These are phyloP conservation scores for Thysanoteuthis rhombus DNA, from an alignment of 2,888 invertebrate genomes.

Conservation along the genomic window DNA sequence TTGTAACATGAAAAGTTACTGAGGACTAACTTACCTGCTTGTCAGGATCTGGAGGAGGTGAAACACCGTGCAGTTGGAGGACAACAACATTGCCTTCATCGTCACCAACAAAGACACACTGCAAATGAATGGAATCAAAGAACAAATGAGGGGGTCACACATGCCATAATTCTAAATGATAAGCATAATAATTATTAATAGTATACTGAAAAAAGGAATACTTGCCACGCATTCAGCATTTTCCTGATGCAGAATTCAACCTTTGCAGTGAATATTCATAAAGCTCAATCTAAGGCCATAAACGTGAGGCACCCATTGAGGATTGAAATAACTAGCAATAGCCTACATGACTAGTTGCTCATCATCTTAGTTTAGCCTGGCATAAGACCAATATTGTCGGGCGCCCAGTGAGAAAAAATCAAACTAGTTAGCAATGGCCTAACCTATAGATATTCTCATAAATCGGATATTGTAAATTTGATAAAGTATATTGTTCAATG, in stretches of 20 bases:
- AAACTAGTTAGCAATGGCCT: not conserved
- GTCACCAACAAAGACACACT: constrained; percentile 67
- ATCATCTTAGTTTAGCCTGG: not conserved
- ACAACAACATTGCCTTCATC: constrained; percentile 65
- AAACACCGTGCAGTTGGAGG: constrained; percentile 61
- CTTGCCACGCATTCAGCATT: not conserved
- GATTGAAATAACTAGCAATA: too few relatives aligned
- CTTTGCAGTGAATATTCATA: not conserved
- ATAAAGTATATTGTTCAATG: too few relatives aligned
- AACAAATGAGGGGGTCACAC: not conserved
- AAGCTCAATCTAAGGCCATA: not conserved
- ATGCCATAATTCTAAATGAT: not conserved
- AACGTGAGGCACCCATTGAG: not conserved
- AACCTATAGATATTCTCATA: not conserved
- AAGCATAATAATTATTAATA: not conserved
- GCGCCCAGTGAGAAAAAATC: too few relatives aligned
- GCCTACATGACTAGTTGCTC: too few relatives aligned
- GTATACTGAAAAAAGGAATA: not conserved
- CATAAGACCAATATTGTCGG: too few relatives aligned
- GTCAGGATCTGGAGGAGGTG: constrained; percentile 43
- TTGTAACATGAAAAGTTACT: not conserved
- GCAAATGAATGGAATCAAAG: constrained; percentile 29
- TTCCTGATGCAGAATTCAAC: not conserved
- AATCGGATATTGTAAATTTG: too few relatives aligned
- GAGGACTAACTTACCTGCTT: constrained; percentile 47